Evolutionary conservation across 2,113 vertebrate species (phyloP), one percentile per base, ranked within the genome.

Genomic region (Neomonachus schauinslandi): DNA sequence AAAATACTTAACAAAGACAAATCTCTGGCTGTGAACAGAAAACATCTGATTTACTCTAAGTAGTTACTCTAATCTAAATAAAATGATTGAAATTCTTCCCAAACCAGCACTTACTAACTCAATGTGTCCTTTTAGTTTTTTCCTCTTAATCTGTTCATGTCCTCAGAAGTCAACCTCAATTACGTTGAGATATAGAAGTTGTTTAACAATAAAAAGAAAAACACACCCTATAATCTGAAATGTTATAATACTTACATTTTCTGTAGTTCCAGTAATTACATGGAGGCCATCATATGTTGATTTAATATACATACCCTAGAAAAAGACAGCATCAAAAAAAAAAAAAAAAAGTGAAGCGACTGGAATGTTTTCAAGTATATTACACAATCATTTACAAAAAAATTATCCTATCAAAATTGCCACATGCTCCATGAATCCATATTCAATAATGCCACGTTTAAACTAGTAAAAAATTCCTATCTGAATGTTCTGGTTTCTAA

Each of bases 231-330:
- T 98, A 98, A 97, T 81, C 96, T 98, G 85, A 98, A 97, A 98
- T 96, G 91, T 92, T 97, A 95, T 76, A 98, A 98, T 98, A 99
- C 99, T 99, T 99, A 99, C 99, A 99, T 99, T 99, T 99, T 99
- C 99, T 98, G 99, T 99, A 69, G 99, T 99, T 98, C 99, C 99
- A 98, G 99, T 99, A 98, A 99, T 99, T 98, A 99, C 99, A 98
- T 99, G 99, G 95, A 99, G 99, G 98, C 99, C 99, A 97, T 99
- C 99, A 97, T 99, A 99, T 96, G 99, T 99, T 88, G 99, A 99
- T 98, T 99, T 99, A 98, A 99, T 99, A 99, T 99, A 99, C 99
- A 99, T 99, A 96, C 99, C 99, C 99, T 99, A 99, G 96, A 98
- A 98, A 98, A 98, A 99, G 97, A 99, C 87, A 99, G 97, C 92